Evolutionary conservation across 2,797 vertebrate genomes (phyloP).

Genomic region (Balearica regulorum): DNA sequence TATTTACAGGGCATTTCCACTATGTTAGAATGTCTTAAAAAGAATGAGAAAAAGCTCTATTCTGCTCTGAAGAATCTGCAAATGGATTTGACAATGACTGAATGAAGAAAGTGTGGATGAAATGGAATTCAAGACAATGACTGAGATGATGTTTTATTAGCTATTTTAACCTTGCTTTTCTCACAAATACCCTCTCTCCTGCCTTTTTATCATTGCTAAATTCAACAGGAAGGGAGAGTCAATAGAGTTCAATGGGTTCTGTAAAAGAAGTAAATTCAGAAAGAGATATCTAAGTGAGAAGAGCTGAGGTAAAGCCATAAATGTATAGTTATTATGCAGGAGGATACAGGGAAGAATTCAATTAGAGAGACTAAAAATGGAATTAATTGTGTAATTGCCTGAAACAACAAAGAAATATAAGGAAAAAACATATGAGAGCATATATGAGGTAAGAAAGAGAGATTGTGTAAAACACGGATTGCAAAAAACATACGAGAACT

Average conservation of each 20-base stretch:
- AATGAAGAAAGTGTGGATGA: not conserved
- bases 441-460: not conserved
- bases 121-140: not conserved
- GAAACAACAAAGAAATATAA: not conserved
- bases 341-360: not conserved
- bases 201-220: not conserved
- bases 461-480: not conserved
- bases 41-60: not conserved
- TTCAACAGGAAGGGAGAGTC: not conserved
- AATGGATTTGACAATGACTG: not conserved
- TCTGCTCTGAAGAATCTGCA: not conserved
- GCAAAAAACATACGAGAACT: not conserved
- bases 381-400: not conserved
- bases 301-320: not conserved
- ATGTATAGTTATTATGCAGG: not conserved
- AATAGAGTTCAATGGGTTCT: not conserved
- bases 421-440: not conserved
- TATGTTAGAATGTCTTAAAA: not conserved
- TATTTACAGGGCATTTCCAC: not conserved
- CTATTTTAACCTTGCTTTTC: not conserved
- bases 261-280: not conserved
- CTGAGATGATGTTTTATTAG: not conserved
- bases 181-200: not conserved
- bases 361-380: not conserved
- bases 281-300: not conserved